Conservation (phyloP, 1,140 invertebrate genomes). For the Pseudomyrmex gracilis region DNA sequence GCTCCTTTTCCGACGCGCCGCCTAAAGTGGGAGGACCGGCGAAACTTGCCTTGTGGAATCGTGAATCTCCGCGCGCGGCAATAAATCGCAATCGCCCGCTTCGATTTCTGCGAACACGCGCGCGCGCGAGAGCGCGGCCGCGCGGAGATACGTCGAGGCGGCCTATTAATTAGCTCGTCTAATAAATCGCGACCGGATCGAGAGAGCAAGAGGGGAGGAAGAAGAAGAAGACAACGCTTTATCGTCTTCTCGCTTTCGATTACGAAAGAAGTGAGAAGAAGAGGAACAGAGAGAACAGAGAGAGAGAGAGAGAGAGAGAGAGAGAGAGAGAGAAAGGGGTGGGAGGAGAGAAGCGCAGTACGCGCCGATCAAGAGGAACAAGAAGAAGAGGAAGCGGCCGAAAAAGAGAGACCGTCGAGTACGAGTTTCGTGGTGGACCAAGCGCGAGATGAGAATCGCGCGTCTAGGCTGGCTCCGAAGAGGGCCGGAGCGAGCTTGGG, state of each 20-base stretch:
- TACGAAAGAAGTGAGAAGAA: background rate
- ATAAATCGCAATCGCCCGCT: slow-evolving; percentile 74
- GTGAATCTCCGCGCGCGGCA: slow-evolving; percentile 55
- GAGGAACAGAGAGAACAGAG: slow-evolving; percentile 14
- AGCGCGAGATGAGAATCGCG: slow-evolving; percentile 72
- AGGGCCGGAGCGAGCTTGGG: slow-evolving; percentile 54
- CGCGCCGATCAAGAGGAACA: slow-evolving; percentile 20
- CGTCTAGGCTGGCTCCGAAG: slow-evolving; percentile 68
- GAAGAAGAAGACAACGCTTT: slow-evolving; percentile 28
- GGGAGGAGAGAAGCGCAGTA: background rate
- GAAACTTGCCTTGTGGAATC: slow-evolving; percentile 39
- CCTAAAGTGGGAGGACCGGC: slow-evolving; percentile 30
- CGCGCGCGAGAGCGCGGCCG: slow-evolving; percentile 25
- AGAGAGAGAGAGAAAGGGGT: background rate
- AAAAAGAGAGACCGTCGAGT: slow-evolving; percentile 62
- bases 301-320: background rate
- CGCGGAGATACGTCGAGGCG: slow-evolving; percentile 59
- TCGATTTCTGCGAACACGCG: slow-evolving; percentile 76
- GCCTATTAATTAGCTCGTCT: slow-evolving; percentile 82
- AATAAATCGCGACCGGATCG: slow-evolving; percentile 76
- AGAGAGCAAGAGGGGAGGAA: background rate
- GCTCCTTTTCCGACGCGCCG: slow-evolving; percentile 4
- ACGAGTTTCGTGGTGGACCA: slow-evolving; percentile 71
- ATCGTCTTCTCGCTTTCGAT: slow-evolving; percentile 25
- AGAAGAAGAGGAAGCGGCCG: slow-evolving; percentile 42